A percentile compares a stretch with the other conserved stretches of the same genome.
phyloP scores from a whole-genome alignment of 2,888 invertebrate species.

The Heteropelma amictum region DNA sequence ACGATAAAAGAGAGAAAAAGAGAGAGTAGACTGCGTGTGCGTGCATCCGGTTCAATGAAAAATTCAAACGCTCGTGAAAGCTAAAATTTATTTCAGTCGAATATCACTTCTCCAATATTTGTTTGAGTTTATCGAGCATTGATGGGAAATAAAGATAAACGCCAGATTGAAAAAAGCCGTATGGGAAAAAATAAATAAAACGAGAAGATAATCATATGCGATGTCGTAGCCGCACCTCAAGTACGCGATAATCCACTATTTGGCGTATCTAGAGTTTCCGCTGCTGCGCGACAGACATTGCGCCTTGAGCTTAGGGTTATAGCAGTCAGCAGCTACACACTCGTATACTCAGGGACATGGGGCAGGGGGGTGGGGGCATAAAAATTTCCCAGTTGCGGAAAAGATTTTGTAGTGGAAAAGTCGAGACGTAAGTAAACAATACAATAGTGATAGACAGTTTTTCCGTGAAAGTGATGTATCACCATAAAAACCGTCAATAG shows the following conservation, averaged over 20 bases:
- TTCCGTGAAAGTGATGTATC: conserved; percentile 32
- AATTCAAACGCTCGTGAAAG: conserved; percentile 17
- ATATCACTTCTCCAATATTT: no score
- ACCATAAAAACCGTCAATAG: conserved; percentile 9
- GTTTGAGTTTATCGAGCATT: neutral
- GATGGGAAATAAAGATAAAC: neutral
- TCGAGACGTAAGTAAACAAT: conserved; percentile 74
- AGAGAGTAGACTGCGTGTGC: neutral
- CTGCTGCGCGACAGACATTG: conserved; percentile 34
- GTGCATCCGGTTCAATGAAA: conserved; percentile 35
- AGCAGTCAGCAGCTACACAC: conserved; percentile 28
- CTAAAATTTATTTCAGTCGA: neutral
- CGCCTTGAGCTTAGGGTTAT: conserved; percentile 36
- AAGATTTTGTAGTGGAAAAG: conserved; percentile 72
- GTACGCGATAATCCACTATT: no score
- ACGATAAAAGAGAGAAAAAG: neutral
- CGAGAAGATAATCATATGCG: neutral
- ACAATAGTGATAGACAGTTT: conserved; percentile 31
- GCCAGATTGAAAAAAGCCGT: neutral
- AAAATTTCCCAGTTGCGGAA: conserved; percentile 74
- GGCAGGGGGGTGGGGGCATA: conserved; percentile 57
- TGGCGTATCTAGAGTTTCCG: conserved; percentile 31
- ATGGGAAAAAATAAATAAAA: neutral
- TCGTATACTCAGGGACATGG: conserved; percentile 22
- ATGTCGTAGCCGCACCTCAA: no score